Evolutionary conservation across 92 coral and sea anemone genomes (phyloP).

Genomic region (Bergia sp.): DNA sequence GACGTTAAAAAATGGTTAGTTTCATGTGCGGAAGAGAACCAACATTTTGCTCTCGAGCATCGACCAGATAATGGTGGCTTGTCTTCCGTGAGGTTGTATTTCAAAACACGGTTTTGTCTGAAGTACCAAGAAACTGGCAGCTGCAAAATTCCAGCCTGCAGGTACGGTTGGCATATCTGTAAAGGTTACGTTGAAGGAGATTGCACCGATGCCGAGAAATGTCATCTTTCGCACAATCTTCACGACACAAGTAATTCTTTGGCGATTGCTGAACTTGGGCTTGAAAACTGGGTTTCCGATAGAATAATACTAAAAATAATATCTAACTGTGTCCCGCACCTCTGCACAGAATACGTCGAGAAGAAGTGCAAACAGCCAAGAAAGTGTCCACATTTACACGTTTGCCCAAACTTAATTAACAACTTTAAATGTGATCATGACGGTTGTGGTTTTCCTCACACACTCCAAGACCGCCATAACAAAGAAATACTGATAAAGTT

Average conservation of each 20-base stretch:
- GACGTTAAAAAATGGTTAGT: conserved; percentile 61
- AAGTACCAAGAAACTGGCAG: conserved; percentile 48
- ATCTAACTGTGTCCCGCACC: conserved; percentile 46
- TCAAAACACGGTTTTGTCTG: conserved; percentile 61
- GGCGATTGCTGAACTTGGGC: conserved; percentile 34
- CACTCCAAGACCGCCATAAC: conserved; percentile 25
- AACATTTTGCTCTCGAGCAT: conserved; percentile 42
- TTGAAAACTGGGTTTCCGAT: conserved; percentile 34
- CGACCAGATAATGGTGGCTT: conserved; percentile 22
- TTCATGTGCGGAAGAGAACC: conserved; percentile 31
- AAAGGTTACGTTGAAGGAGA: conserved; percentile 50
- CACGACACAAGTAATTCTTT: conserved; percentile 40
- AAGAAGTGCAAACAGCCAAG: conserved; percentile 18
- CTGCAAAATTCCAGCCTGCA: conserved; percentile 38
- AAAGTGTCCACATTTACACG: conserved; percentile 44
- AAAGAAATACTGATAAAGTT: conserved; percentile 38
- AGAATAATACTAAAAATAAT: conserved; percentile 21
- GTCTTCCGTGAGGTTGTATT: conserved; percentile 24
- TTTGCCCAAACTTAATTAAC: conserved; percentile 44
- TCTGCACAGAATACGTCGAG: conserved; percentile 45
- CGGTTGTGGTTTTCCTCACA: conserved; percentile 45
- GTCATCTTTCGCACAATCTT: conserved; percentile 46
- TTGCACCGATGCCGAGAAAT: conserved; percentile 27
- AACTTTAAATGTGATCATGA: conserved; percentile 20
- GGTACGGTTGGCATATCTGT: conserved; percentile 52